A percentile compares a stretch with the other conserved stretches of the same genome.
Evolutionary conservation across 1,140 invertebrate genomes (phyloP).

Genomic region (Catajapyx aquilonaris): DNA sequence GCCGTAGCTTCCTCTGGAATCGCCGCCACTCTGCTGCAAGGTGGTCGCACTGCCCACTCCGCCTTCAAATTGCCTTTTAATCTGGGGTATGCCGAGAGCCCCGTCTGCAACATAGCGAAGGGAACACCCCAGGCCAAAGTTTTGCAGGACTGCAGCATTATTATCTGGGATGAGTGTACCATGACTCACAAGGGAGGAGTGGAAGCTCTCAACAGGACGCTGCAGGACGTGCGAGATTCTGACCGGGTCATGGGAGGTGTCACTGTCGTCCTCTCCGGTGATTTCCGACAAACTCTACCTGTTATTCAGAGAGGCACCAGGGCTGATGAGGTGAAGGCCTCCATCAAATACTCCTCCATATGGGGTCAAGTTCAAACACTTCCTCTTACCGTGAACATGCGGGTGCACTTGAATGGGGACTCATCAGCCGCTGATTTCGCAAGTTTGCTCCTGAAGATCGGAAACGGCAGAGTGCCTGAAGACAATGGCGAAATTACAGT

Average conservation of each 20-base stretch:
- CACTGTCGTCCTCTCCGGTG: slow-evolving; percentile 8
- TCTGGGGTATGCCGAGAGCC: slow-evolving; percentile 1
- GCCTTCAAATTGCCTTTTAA: slow-evolving; percentile 10
- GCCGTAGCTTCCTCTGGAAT: slow-evolving; percentile 7
- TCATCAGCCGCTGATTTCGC: slow-evolving; percentile 8
- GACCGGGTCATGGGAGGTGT: slow-evolving; percentile 7
- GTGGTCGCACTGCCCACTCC: slow-evolving; percentile 10
- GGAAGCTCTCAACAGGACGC: slow-evolving; percentile 10
- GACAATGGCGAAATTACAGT: neutral
- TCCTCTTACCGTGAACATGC: slow-evolving; percentile 12
- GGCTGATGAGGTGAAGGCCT: slow-evolving; percentile 7
- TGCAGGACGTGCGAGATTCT: slow-evolving; percentile 10
- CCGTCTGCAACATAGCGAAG: slow-evolving; percentile 10
- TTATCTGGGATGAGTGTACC: slow-evolving; percentile 17
- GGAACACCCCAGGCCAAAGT: slow-evolving; percentile 8
- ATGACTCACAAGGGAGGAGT: slow-evolving; percentile 12
- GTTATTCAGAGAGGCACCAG: slow-evolving; percentile 4
- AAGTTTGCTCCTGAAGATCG: neutral
- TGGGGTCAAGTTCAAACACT: neutral
- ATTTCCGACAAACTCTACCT: slow-evolving; percentile 12
- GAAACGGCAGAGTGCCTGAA: neutral
- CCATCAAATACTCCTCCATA: slow-evolving; percentile 7
- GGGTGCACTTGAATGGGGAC: slow-evolving; percentile 4
- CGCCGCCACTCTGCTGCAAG: neutral
- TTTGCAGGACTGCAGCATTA: slow-evolving; percentile 12